Conservation (phyloP, 2,888 invertebrate genomes). For the Ormyrus labotus region DNA sequence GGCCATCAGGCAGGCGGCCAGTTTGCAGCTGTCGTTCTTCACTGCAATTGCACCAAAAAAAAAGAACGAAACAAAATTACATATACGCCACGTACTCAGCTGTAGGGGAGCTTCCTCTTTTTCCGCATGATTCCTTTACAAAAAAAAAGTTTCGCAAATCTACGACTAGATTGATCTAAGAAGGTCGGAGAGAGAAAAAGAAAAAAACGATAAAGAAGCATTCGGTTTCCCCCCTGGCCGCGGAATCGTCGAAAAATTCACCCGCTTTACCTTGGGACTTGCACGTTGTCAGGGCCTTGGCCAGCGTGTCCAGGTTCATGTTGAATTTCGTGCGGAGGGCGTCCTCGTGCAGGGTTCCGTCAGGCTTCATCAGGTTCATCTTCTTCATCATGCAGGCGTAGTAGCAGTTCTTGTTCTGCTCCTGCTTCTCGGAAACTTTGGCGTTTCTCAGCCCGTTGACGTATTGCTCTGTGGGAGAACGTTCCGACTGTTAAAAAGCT, state of each 20-base stretch:
- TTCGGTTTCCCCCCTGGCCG: no score
- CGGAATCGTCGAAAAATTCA: neutral
- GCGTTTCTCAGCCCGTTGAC: slow-evolving; percentile 47
- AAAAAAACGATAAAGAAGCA: no score
- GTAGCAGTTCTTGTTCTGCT: slow-evolving; percentile 59
- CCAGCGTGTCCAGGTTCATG: slow-evolving; percentile 57
- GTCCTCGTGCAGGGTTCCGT: slow-evolving; percentile 61
- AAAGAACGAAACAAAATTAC: neutral
- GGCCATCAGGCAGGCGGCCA: slow-evolving; percentile 55
- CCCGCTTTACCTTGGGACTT: slow-evolving; percentile 58
- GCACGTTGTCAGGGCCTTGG: slow-evolving; percentile 59
- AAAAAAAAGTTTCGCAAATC: no score
- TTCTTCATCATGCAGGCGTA: slow-evolving; percentile 62
- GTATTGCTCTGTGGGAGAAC: slow-evolving; percentile 35
- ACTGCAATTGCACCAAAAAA: slow-evolving; percentile 27
- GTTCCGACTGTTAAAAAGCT: neutral
- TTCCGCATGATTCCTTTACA: no score
- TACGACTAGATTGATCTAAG: no score
- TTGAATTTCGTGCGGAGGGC: slow-evolving; percentile 59
- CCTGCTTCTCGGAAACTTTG: slow-evolving; percentile 49
- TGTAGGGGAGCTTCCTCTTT: no score
- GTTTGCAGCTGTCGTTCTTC: slow-evolving; percentile 51
- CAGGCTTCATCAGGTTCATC: slow-evolving; percentile 60
- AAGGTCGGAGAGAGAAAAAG: no score
- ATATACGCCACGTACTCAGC: no score